Evolutionary conservation across 2,888 invertebrate genomes (phyloP).

Genomic region (Amphiduros pacificus): DNA sequence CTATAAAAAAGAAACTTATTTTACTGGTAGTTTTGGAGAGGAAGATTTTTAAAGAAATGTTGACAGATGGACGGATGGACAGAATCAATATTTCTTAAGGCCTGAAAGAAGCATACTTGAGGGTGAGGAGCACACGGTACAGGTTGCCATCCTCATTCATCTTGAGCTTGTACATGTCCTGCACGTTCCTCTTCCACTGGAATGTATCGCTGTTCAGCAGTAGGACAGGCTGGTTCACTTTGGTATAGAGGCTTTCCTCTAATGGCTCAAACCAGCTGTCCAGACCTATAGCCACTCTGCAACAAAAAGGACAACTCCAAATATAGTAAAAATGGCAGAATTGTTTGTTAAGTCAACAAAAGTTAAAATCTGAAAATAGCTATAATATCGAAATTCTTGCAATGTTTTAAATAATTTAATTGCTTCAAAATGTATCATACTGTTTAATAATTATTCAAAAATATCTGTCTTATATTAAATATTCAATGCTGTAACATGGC

Average conservation of each 20-base stretch:
- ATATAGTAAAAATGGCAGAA: too few species aligned
- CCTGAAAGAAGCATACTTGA: slow-evolving; percentile 35
- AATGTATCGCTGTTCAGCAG: slow-evolving; percentile 51
- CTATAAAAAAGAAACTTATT: too few species aligned
- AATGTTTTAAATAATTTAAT: not conserved
- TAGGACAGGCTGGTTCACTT: slow-evolving; percentile 43
- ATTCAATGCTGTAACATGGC: not conserved
- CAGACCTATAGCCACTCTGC: slow-evolving; percentile 44
- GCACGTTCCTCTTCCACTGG: slow-evolving; percentile 50
- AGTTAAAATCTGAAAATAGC: not conserved
- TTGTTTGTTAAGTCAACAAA: too few species aligned
- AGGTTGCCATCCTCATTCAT: slow-evolving; percentile 13
- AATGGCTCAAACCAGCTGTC: slow-evolving; percentile 56
- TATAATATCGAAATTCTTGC: not conserved
- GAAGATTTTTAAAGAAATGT: too few species aligned
- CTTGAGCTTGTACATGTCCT: slow-evolving; percentile 36
- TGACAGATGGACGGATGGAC: too few species aligned
- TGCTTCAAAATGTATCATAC: not conserved
- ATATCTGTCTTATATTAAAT: not conserved
- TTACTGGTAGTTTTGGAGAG: too few species aligned
- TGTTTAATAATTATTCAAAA: not conserved
- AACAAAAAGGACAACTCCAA: not conserved
- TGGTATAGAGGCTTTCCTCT: slow-evolving; percentile 38
- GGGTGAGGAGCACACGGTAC: slow-evolving; percentile 38
- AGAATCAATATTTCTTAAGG: not conserved